These are phyloP conservation scores for Archegozetes longisetosus DNA, from an alignment of 1,140 invertebrate species.

Conservation along the genomic window DNA sequence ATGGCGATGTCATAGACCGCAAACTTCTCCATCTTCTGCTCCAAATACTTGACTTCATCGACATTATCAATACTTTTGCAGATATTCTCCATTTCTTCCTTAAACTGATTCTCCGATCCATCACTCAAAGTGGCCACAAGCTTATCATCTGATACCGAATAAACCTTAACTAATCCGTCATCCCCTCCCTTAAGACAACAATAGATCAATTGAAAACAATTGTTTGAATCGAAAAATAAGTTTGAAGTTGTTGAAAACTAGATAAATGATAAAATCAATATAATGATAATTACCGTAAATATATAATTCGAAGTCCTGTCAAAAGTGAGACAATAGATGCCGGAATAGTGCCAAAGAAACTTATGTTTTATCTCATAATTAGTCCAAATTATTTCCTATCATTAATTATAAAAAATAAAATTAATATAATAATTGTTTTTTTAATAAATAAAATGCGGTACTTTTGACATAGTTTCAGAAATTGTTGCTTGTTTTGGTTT, in stretches of 20 bases:
- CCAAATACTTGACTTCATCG: background rate
- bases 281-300: background rate
- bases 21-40: background rate
- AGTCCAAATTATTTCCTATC: too few relatives aligned
- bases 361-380: background rate
- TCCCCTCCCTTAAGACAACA: background rate
- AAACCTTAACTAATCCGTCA: background rate
- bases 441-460: too few relatives aligned
- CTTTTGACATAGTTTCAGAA: too few relatives aligned
- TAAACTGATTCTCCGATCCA: background rate
- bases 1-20: background rate
- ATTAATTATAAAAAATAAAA: too few relatives aligned
- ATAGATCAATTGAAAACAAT: background rate
- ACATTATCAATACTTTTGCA: background rate
- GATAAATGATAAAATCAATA: background rate
- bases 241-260: background rate
- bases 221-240: background rate
- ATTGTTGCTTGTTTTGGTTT: too few relatives aligned
- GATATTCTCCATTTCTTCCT: background rate
- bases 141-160: background rate
- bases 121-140: background rate
- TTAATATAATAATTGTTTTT: too few relatives aligned
- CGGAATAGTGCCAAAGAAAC: background rate
- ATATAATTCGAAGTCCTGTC: background rate
- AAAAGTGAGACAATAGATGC: background rate